Conservation (phyloP, 2,113 vertebrate species). For the Gasterosteus nipponicus region DNA sequence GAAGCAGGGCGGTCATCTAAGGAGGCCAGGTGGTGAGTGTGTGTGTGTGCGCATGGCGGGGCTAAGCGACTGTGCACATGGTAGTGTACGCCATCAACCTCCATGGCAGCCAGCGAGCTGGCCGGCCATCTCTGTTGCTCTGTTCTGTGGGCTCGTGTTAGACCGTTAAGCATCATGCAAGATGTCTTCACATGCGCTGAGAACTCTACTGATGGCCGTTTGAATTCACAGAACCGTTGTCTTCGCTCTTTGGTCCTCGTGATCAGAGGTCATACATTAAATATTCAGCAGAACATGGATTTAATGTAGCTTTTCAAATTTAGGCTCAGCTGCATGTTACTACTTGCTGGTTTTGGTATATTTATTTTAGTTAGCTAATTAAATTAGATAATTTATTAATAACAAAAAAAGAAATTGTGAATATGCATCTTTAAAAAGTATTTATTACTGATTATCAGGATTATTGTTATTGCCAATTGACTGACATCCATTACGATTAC, state of each 20-base stretch:
- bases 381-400: neutral
- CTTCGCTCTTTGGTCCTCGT: conserved; percentile 22
- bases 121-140: conserved; percentile 1
- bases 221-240: conserved; percentile 8
- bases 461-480: neutral
- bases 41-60: conserved; percentile 3
- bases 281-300: neutral
- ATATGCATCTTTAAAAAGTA: neutral
- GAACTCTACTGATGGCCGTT: conserved; percentile 16
- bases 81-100: conserved; percentile 15
- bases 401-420: neutral
- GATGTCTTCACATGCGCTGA: conserved; percentile 47
- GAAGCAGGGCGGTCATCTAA: conserved; percentile 64
- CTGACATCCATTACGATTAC: neutral
- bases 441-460: neutral
- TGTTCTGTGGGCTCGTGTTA: conserved; percentile 34
- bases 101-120: conserved; percentile 33
- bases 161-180: conserved; percentile 60
- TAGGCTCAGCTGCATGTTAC: neutral
- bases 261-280: conserved; percentile 14
- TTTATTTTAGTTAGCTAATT: neutral
- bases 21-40: conserved; percentile 29
- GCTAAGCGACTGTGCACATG: neutral
- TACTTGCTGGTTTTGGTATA: neutral
- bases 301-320: neutral